Evolutionary conservation across 2,888 invertebrate species (phyloP).

Genomic region (Chrysotoxum bicinctum): DNA sequence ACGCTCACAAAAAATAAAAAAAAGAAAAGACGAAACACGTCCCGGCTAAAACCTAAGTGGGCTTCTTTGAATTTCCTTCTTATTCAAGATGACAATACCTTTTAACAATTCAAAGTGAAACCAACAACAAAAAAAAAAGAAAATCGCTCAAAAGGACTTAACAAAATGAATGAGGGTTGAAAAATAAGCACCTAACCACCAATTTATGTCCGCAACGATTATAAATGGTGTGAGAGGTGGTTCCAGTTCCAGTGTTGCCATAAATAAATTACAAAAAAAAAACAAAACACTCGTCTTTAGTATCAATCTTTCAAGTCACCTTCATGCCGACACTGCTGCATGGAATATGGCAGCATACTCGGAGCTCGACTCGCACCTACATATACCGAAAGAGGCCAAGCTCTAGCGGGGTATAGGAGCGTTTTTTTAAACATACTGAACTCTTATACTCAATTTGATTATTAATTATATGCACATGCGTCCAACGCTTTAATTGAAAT

Average conservation of each 20-base stretch:
- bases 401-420: not conserved
- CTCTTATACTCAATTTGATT: conserved; percentile 54
- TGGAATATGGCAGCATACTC: not conserved
- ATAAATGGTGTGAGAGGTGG: conserved; percentile 60
- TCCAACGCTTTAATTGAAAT: conserved; percentile 70
- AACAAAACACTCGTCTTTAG: not conserved
- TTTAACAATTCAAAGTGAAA: conserved; percentile 6
- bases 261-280: not conserved
- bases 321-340: conserved; percentile 36
- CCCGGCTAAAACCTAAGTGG: not conserved
- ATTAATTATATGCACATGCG: conserved; percentile 72
- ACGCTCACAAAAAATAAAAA: not conserved
- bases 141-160: conserved; percentile 6
- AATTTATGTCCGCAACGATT: conserved; percentile 63
- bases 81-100: not conserved
- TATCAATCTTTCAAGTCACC: conserved; percentile 15
- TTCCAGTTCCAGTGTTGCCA: conserved; percentile 21
- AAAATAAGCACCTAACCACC: conserved; percentile 46
- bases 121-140: not conserved
- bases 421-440: conserved; percentile 12
- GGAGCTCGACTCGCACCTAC: not conserved
- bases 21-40: not conserved
- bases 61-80: not conserved
- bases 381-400: not conserved
- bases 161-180: conserved; percentile 14